Evolutionary conservation across 2,113 vertebrate species (phyloP).

Genomic region (Orientallactaga bullata): DNA sequence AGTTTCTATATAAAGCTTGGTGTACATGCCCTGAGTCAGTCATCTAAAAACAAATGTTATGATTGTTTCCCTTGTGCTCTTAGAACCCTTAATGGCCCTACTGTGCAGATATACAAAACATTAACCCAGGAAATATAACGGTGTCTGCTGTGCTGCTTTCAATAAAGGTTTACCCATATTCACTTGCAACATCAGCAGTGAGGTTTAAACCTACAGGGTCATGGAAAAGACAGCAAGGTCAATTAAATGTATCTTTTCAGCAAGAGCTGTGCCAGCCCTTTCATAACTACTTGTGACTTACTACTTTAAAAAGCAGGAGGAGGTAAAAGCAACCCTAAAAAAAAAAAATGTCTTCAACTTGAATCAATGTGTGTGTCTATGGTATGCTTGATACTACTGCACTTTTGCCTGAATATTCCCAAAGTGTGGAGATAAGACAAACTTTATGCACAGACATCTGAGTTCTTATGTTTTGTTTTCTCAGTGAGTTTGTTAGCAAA

Average conservation of each 20-base stretch:
- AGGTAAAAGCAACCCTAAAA: slow-evolving; percentile 24
- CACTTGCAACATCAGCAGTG: slow-evolving; percentile 63
- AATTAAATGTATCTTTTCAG: slow-evolving; percentile 41
- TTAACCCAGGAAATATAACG: slow-evolving; percentile 58
- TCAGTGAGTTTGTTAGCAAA: background rate
- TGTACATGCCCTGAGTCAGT: slow-evolving; percentile 81
- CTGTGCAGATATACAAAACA: slow-evolving; percentile 74
- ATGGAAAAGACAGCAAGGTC: slow-evolving; percentile 63
- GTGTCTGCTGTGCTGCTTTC: slow-evolving; percentile 61
- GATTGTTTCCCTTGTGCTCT: slow-evolving; percentile 77
- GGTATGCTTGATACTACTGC: background rate
- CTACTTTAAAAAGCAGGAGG: slow-evolving; percentile 31
- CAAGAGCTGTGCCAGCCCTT: background rate
- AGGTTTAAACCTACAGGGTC: slow-evolving; percentile 61
- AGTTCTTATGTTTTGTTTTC: background rate
- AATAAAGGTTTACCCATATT: slow-evolving; percentile 72
- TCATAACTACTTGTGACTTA: slow-evolving; percentile 44
- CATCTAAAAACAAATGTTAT: slow-evolving; percentile 83
- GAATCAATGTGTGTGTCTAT: background rate
- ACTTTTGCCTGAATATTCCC: background rate
- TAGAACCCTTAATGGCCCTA: slow-evolving; percentile 82
- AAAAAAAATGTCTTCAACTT: background rate
- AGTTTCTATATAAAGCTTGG: slow-evolving; percentile 78
- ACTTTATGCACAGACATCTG: background rate
- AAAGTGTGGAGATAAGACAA: background rate